Percentiles rank a stretch among this genome's conserved stretches.
These are phyloP conservation scores for Eleutherodactylus coqui DNA, from an alignment of 2,797 vertebrate species.

Conservation along the genomic window DNA sequence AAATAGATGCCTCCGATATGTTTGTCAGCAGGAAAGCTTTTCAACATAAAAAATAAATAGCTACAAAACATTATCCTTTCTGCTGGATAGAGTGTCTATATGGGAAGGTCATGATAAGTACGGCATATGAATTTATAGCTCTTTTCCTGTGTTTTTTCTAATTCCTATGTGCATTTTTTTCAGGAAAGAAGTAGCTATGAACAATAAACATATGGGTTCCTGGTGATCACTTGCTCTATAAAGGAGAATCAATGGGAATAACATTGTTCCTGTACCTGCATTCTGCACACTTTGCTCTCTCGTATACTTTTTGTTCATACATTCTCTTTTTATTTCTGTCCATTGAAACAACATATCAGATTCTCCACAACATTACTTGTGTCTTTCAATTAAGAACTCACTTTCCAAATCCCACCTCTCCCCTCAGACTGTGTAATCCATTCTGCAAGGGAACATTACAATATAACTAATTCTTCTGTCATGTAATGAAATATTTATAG, in stretches of 20 bases:
- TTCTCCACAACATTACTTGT: slow-evolving; percentile 14
- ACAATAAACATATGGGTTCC: not conserved
- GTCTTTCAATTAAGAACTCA: slow-evolving; percentile 24
- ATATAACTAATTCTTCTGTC: slow-evolving; percentile 63
- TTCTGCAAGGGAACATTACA: slow-evolving; percentile 56
- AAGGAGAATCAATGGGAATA: not conserved
- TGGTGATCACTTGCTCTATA: not conserved
- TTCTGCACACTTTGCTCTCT: not conserved
- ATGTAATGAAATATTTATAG: slow-evolving; percentile 62
- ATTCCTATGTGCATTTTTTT: too few species aligned
- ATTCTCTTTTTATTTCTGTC: slow-evolving; percentile 24
- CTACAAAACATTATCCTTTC: not conserved
- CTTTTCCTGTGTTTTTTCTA: not conserved
- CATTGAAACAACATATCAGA: slow-evolving; percentile 14
- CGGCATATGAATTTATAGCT: too few species aligned
- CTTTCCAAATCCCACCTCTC: slow-evolving; percentile 43
- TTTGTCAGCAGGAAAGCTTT: too few species aligned
- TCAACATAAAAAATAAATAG: not conserved
- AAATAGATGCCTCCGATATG: too few species aligned
- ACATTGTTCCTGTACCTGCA: not conserved
- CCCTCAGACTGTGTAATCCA: slow-evolving; percentile 17
- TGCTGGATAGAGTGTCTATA: not conserved
- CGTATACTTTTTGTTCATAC: not conserved
- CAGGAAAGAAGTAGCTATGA: not conserved
- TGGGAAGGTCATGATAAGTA: not conserved